phyloP scores from a whole-genome alignment of 2,797 vertebrate genomes.

The Florisuga fusca region DNA sequence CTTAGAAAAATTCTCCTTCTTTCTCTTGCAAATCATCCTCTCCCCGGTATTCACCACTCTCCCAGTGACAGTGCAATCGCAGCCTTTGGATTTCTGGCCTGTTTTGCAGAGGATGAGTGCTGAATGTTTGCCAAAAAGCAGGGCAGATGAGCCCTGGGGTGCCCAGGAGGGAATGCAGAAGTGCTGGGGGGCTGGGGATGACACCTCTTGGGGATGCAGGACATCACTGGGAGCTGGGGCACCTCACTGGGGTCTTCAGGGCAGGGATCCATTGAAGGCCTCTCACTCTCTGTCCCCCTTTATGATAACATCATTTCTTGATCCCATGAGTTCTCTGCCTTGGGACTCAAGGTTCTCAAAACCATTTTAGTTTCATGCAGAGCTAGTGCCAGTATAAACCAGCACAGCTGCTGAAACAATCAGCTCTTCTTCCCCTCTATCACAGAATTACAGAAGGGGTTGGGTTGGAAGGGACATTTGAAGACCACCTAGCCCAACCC shows the following conservation, averaged over 20 bases:
- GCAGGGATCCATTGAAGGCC: not conserved
- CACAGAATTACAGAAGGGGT: not conserved
- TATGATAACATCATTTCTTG: not conserved
- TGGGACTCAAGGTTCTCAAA: not conserved
- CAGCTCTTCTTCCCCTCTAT: not conserved
- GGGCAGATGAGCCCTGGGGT: not conserved
- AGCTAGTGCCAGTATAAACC: not conserved
- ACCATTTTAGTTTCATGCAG: not conserved
- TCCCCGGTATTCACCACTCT: not conserved
- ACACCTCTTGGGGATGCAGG: not conserved
- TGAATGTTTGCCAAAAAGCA: not conserved
- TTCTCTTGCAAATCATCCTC: not conserved
- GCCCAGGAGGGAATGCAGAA: not conserved
- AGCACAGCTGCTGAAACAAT: not conserved
- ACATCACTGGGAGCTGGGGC: not conserved
- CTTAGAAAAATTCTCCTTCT: not conserved
- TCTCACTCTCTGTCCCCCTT: not conserved
- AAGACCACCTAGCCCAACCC: not conserved
- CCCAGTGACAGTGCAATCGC: not conserved
- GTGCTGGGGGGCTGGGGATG: accelerated
- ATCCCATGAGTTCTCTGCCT: not conserved
- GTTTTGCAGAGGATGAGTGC: not conserved
- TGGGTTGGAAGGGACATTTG: not conserved
- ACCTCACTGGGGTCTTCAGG: not conserved
- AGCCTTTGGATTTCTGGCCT: not conserved